Evolutionary conservation across 1,140 invertebrate species (phyloP).

Genomic region (Pantala flavescens): DNA sequence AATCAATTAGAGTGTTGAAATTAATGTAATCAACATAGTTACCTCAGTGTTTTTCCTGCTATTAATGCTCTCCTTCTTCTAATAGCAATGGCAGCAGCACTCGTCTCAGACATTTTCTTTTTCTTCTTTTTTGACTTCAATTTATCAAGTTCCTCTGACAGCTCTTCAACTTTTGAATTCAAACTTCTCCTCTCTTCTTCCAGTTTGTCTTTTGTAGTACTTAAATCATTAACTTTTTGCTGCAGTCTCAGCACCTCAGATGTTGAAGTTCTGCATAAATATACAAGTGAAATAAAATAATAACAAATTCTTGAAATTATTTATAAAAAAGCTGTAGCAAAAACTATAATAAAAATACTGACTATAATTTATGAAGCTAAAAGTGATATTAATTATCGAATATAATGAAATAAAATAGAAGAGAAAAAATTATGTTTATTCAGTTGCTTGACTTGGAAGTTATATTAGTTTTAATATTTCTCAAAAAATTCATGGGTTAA

Average conservation of each 20-base stretch:
- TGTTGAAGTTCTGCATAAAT: not conserved
- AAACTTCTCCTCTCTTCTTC: conserved; percentile 71
- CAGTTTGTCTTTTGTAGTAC: conserved; percentile 63
- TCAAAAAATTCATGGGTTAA: no score
- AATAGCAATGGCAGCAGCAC: not conserved
- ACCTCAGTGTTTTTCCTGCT: not conserved
- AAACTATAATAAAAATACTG: no score
- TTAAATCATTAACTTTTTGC: conserved; percentile 72
- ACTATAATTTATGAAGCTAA: no score
- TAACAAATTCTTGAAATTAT: no score
- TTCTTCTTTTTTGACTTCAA: not conserved
- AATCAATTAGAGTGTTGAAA: no score
- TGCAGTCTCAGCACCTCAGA: conserved; percentile 52
- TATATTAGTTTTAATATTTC: no score
- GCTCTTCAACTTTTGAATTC: conserved; percentile 53
- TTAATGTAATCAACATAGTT: not conserved
- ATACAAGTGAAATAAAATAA: no score
- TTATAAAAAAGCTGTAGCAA: no score
- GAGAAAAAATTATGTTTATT: no score
- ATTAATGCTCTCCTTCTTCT: not conserved
- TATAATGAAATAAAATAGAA: no score
- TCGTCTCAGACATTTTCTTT: not conserved
- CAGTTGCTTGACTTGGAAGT: no score
- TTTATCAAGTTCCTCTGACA: conserved; percentile 53
- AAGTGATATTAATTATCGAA: no score